Percentiles rank a stretch among this genome's conserved stretches.
These are phyloP conservation scores for Brienomyrus longianalis DNA, from an alignment of 2,113 vertebrate species.

Conservation along the genomic window DNA sequence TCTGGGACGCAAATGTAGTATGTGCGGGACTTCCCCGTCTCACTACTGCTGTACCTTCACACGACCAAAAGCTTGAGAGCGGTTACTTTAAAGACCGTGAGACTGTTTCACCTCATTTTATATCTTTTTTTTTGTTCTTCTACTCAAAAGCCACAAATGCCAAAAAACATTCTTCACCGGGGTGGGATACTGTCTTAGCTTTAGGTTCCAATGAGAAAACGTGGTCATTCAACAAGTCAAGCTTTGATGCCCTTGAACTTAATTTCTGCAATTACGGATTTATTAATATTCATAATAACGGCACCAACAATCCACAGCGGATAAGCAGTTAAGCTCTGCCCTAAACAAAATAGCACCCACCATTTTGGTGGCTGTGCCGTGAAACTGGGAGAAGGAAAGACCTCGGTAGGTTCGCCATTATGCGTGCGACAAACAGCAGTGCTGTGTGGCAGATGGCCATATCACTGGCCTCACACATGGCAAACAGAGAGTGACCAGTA, in stretches of 20 bases:
- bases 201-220: background rate
- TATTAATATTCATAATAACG: background rate
- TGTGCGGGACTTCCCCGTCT: constrained; percentile 23
- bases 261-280: background rate
- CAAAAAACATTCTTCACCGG: background rate
- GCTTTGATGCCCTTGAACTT: background rate
- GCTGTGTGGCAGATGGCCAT: background rate
- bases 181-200: background rate
- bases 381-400: background rate
- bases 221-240: background rate
- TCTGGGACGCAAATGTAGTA: background rate
- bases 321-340: background rate
- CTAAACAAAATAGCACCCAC: background rate
- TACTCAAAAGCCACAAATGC: background rate
- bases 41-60: constrained; percentile 13
- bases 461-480: background rate
- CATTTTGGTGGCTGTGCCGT: background rate
- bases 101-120: background rate
- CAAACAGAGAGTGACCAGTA: background rate
- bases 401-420: background rate
- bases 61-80: background rate
- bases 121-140: background rate
- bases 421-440: background rate
- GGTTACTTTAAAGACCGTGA: background rate
- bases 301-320: background rate